Evolutionary conservation across 2,888 invertebrate species (phyloP).

Genomic region (Dolomedes plantarius): DNA sequence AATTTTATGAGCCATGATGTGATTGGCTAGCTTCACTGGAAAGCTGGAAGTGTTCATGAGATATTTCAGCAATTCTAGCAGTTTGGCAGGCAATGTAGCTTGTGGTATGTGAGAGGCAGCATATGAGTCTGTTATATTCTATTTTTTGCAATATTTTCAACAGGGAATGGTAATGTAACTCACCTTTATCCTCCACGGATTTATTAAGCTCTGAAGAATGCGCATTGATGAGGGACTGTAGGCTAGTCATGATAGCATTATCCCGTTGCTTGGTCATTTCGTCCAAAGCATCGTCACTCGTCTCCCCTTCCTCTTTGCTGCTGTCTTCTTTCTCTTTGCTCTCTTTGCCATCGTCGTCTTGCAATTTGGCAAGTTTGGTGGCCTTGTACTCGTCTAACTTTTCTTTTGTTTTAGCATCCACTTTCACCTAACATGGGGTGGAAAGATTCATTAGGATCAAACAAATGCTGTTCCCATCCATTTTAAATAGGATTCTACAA

Average conservation of each 20-base stretch:
- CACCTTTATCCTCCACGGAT: constrained; percentile 73
- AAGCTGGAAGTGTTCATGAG: too few species aligned
- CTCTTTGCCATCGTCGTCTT: constrained; percentile 73
- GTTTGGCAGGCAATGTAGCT: too few species aligned
- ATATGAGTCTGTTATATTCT: too few species aligned
- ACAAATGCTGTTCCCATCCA: too few species aligned
- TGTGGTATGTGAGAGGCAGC: too few species aligned
- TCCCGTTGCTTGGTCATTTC: constrained; percentile 86
- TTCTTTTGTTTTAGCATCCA: constrained; percentile 97
- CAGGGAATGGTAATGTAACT: too few species aligned
- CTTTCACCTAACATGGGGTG: constrained; percentile 81
- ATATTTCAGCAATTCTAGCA: too few species aligned
- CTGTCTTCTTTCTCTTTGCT: constrained; percentile 68
- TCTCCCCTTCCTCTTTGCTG: constrained; percentile 71
- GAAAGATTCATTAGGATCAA: too few species aligned
- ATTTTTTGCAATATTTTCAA: too few species aligned
- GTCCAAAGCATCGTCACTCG: constrained; percentile 80
- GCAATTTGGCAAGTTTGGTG: constrained; percentile 74
- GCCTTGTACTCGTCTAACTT: constrained; percentile 93
- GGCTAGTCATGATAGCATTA: constrained; percentile 84
- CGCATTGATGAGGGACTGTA: constrained; percentile 88
- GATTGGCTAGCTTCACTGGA: too few species aligned
- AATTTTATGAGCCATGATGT: too few species aligned
- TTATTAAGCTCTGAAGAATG: constrained; percentile 82
- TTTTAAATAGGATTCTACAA: too few species aligned